These are phyloP conservation scores for Incurvaria masculella DNA, from an alignment of 2,888 invertebrate genomes.

Conservation along the genomic window DNA sequence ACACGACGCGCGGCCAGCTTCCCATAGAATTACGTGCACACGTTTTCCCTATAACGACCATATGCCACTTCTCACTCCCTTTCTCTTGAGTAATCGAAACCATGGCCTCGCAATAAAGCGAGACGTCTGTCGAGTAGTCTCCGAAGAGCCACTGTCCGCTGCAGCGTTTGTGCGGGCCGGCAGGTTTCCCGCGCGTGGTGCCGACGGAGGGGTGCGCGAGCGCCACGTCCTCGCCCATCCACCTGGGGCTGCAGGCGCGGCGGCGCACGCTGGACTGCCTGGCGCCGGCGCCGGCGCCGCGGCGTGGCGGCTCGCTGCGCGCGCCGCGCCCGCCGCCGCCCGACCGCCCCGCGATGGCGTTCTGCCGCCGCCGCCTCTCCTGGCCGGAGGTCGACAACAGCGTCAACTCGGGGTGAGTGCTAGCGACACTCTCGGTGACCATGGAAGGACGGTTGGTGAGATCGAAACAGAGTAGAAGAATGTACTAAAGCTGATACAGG, in stretches of 20 bases:
- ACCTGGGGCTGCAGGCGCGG: conserved; percentile 29
- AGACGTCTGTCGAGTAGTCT: no score
- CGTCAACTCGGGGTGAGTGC: conserved; percentile 74
- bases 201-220: conserved; percentile 65
- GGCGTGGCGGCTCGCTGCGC: conserved; percentile 58
- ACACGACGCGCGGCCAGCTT: no score
- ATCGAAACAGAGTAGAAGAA: no score
- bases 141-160: neutral
- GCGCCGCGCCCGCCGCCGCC: conserved; percentile 57
- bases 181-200: conserved; percentile 70
- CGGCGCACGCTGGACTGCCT: conserved; percentile 66
- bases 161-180: neutral
- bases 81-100: no score
- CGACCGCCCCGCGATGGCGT: conserved; percentile 67
- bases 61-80: no score
- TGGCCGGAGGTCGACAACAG: conserved; percentile 86
- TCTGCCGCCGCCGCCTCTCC: conserved; percentile 73
- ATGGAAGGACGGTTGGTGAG: no score
- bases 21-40: no score
- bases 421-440: no score
- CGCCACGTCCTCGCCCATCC: conserved; percentile 22
- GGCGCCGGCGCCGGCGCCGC: conserved; percentile 46
- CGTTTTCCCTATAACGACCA: no score
- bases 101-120: no score
- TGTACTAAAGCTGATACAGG: conserved; percentile 72